Percentiles rank a stretch among this genome's conserved stretches.
Conservation (phyloP, 2,888 invertebrate genomes). For the Bellardia pandia region DNA sequence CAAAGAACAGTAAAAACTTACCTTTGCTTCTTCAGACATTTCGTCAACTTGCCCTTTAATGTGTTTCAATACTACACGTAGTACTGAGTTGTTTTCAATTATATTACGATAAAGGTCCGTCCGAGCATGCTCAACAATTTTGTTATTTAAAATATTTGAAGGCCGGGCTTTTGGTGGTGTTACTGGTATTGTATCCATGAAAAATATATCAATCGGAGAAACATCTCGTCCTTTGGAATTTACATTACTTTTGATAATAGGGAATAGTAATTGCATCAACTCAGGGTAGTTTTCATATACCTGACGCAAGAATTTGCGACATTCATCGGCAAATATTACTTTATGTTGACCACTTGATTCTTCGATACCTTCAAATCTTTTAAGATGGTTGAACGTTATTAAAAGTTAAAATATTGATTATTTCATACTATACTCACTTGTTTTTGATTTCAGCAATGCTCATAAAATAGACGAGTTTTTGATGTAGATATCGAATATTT, state of each 20-base stretch:
- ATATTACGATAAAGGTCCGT: constrained; percentile 89
- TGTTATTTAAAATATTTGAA: constrained; percentile 80
- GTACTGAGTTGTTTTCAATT: constrained; percentile 87
- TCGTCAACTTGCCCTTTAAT: constrained; percentile 85
- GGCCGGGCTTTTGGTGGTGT: constrained; percentile 95
- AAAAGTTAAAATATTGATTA: neutral
- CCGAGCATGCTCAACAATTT: constrained; percentile 91
- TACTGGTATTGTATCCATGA: constrained; percentile 93
- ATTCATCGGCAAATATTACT: constrained; percentile 88
- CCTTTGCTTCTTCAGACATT: constrained; percentile 81
- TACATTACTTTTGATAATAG: constrained; percentile 86
- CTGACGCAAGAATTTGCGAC: constrained; percentile 88
- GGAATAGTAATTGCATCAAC: constrained; percentile 89
- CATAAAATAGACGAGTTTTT: constrained; percentile 80
- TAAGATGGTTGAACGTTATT: constrained; percentile 8
- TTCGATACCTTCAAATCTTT: constrained; percentile 63
- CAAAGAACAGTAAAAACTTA: constrained; percentile 71
- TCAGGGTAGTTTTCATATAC: constrained; percentile 90
- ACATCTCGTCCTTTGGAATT: constrained; percentile 82
- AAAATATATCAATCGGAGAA: constrained; percentile 92
- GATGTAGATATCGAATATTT: constrained; percentile 79
- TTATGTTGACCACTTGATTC: constrained; percentile 78
- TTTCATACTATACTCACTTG: constrained; percentile 73
- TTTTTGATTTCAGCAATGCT: constrained; percentile 79
- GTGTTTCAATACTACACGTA: constrained; percentile 87